Percentiles rank a stretch among this genome's conserved stretches.
These are phyloP conservation scores for Lutra lutra DNA, from an alignment of 2,797 vertebrate species.

Conservation along the genomic window DNA sequence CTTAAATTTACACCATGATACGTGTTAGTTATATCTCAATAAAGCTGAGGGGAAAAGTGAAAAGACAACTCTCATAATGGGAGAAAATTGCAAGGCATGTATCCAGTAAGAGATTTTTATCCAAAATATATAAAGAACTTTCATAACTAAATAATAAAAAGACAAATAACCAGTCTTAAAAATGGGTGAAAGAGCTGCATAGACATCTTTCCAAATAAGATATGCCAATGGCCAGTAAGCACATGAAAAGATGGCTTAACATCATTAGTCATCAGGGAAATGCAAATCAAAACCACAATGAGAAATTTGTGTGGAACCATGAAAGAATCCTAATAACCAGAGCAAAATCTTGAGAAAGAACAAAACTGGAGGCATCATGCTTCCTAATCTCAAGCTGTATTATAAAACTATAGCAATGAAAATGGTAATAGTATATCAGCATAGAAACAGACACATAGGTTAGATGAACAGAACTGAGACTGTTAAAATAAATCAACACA, in stretches of 20 bases:
- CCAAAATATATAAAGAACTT: neutral
- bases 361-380: neutral
- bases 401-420: neutral
- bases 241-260: neutral
- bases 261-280: neutral
- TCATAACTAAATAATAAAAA: neutral
- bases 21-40: neutral
- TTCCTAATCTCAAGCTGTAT: neutral
- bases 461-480: neutral
- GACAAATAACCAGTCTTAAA: neutral
- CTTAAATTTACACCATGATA: neutral
- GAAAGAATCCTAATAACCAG: neutral
- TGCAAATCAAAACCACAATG: neutral
- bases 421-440: neutral
- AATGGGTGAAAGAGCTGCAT: neutral
- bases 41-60: neutral
- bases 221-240: neutral
- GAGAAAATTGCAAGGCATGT: neutral
- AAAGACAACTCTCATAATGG: neutral
- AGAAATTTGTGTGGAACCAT: neutral
- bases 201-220: neutral
- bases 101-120: neutral
- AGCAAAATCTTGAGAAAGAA: neutral
- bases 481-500: neutral
- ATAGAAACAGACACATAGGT: neutral